Conservation (phyloP, 2,113 vertebrate genomes). For the Dicaeum eximium region DNA sequence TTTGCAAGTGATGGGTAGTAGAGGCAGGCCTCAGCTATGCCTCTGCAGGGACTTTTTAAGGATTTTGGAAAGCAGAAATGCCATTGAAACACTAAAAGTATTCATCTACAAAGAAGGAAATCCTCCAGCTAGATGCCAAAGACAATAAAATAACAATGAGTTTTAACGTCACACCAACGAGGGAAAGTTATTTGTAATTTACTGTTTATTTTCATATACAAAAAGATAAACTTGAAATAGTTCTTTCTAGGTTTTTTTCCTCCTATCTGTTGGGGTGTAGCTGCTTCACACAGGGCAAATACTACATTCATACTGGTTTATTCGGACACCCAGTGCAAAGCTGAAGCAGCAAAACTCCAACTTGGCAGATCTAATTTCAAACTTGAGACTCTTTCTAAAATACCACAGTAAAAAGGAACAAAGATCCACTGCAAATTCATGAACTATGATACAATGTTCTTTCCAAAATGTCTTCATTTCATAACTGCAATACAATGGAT, state of each 20-base stretch:
- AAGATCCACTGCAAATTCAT: slow-evolving; percentile 86
- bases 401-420: slow-evolving; percentile 90
- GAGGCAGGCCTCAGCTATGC: neutral
- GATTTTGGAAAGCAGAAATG: neutral
- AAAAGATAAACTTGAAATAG: slow-evolving; percentile 92
- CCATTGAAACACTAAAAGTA: neutral
- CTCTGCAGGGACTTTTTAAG: neutral
- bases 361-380: slow-evolving; percentile 82
- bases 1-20: neutral
- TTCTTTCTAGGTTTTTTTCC: slow-evolving; percentile 78
- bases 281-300: slow-evolving; percentile 77
- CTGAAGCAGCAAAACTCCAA: slow-evolving; percentile 82
- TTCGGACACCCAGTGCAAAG: slow-evolving; percentile 82
- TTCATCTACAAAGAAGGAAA: neutral
- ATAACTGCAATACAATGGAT: slow-evolving; percentile 80
- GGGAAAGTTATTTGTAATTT: slow-evolving; percentile 58
- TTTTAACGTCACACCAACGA: neutral
- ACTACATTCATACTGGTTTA: slow-evolving; percentile 93
- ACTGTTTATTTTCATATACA: slow-evolving; percentile 90
- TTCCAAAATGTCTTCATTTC: slow-evolving; percentile 76
- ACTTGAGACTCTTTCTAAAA: slow-evolving; percentile 86
- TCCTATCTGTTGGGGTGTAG: slow-evolving; percentile 78
- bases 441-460: slow-evolving; percentile 87
- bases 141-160: neutral
- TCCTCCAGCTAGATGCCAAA: neutral